Conservation (phyloP, 2,888 invertebrate genomes). For the Hecatera dysodea region DNA sequence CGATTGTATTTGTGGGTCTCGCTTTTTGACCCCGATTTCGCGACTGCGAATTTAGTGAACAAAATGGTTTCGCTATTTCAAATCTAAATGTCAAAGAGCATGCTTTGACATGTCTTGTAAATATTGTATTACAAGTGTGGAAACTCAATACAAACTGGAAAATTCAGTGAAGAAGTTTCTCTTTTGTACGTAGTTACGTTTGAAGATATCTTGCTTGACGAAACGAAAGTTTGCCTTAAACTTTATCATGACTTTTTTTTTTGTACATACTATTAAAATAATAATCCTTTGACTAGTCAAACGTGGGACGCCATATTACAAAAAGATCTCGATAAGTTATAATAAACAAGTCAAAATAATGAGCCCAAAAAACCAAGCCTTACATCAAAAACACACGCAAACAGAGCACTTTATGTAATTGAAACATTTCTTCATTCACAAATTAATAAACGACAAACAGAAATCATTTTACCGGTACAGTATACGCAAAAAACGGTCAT, state of each 20-base stretch:
- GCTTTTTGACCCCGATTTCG: slow-evolving; percentile 16
- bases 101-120: slow-evolving; percentile 9
- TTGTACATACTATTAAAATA: not conserved
- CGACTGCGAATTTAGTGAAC: slow-evolving; percentile 31
- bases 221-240: not conserved
- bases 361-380: not conserved
- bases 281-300: not conserved
- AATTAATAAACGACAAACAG: slow-evolving; percentile 46
- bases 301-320: not conserved
- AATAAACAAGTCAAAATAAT: not conserved
- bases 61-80: slow-evolving; percentile 36
- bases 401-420: slow-evolving; percentile 5
- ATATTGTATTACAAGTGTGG: slow-evolving; percentile 22
- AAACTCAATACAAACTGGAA: slow-evolving; percentile 7
- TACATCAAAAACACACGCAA: not conserved
- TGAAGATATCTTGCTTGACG: not conserved
- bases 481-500: slow-evolving; percentile 40
- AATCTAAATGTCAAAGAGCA: slow-evolving; percentile 34
- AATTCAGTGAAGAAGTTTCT: not conserved
- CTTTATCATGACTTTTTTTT: not conserved
- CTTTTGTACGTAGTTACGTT: slow-evolving; percentile 6
- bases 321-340: not conserved
- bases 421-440: slow-evolving; percentile 28
- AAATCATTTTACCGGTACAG: slow-evolving; percentile 32
- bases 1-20: slow-evolving; percentile 24